Evolutionary conservation across 2,113 vertebrate species (phyloP), one percentile per base, ranked within the genome.

Genomic region (Trematocara macrostoma): DNA sequence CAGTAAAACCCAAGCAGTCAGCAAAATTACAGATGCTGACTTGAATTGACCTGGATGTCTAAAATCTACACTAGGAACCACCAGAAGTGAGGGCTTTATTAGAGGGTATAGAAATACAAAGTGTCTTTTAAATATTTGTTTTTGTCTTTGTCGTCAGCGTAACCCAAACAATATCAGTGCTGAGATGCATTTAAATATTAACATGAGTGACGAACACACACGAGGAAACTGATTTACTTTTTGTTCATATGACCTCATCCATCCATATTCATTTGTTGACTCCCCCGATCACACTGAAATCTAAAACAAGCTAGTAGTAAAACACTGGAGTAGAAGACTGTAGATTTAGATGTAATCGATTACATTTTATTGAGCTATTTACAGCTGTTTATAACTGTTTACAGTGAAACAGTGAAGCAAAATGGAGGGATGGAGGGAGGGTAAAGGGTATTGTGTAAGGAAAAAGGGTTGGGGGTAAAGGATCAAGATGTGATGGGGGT

Each of bases 1-100:
- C 31, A 3, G 59, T 35, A 1, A 64, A 59, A 2, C 15, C 15
- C 56, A 0, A 59, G 0, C 56, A 34, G 15, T 2, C 3, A 59
- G 3, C 8, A 18, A 59, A 59, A 18, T 59, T 18, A 59, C 5
- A 59, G 8, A 34, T 59, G 56, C 56, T 3, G 56, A 59, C 5
- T 59, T 18, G 26, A 59, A 34, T 18, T 34, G 56, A 34, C 15
- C 18, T 34, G 56, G 56, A 31, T 1, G 29, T 59, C 29, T 59
- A 10, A 59, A 31, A 3, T 59, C 14, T 16, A 1, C 53, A 0
- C 0, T 55, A 26, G 1, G 29, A 59, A 6, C 29, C 56, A 34
- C 1, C 26, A 59, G 29, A 3, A 10, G 29, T 59, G 29, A 31
- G 3, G 2, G 0, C 29, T 59, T 59, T 16, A 59, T 59, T 59